Evolutionary conservation across 2,797 vertebrate genomes (phyloP), one percentile per base, ranked within the genome.

Genomic region (Apogon talboti): DNA sequence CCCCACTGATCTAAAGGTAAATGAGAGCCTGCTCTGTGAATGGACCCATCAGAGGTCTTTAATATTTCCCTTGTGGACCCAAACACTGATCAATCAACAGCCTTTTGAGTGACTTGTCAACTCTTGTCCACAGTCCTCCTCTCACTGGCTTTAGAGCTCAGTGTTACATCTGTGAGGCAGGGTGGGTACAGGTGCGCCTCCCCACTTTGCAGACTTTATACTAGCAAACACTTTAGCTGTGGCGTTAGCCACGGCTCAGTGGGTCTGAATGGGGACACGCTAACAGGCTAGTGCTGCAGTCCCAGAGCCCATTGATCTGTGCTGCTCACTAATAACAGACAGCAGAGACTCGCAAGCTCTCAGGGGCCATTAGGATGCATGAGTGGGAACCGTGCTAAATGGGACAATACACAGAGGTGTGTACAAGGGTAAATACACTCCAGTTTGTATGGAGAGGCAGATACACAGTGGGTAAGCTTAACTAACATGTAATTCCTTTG

Each of bases 251-350:
- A 89, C 63, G 82, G 85, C 87, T 90, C 85, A 82, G 63, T 68
- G 88, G 48, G 2, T 83, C 69, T 83, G 84, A 92, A 92, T 89
- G 73, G 79, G 72, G 73, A 60, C 15, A 61, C 40, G 71, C 89
- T 88, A 88, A 86, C 85, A 70, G 84, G 77, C 77, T 77, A 82
- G 77, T 41, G 60, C 78, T 51, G 72, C 55, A 72, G 74, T 75
- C 63, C 61, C 82, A 41, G 73, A 85, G 79, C 81, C 82, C 89
- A 92, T 91, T 91, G 91, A 93, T 93, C 91, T 86, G 85, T 58
- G 66, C 78, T 59, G 82, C 79, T 81, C 71, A 14, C 86, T 88
- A 90, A 83, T 83, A 85, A 71, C 76, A 85, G 84, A 83, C 83
- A 70, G 87, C 79, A 55, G 76, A 82, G 84, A 55, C 73, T 78